Evolutionary conservation across 1,140 invertebrate genomes (phyloP).

Genomic region (Plutomurus gul): DNA sequence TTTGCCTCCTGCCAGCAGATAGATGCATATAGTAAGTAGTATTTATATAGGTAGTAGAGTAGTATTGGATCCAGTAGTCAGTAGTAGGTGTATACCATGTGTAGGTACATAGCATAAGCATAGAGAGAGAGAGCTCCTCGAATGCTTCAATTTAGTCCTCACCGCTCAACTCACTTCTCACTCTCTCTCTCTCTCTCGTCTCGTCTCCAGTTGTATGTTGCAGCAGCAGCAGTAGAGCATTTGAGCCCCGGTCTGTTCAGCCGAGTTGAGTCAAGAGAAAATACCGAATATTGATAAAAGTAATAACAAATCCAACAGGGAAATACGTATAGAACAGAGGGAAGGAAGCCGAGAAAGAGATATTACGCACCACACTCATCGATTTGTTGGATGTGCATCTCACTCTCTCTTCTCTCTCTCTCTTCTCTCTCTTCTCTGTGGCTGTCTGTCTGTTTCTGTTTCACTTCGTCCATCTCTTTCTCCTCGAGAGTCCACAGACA

Average conservation of each 20-base stretch:
- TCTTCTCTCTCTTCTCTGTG: background rate
- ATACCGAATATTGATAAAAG: conserved; percentile 49
- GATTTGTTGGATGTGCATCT: conserved; percentile 34
- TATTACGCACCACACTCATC: conserved; percentile 36
- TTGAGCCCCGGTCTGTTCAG: background rate
- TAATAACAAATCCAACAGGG: conserved; percentile 47
- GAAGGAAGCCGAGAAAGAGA: conserved; percentile 29
- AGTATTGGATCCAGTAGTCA: background rate
- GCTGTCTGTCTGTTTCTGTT: background rate
- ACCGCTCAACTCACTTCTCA: conserved; percentile 10
- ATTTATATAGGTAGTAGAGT: no score
- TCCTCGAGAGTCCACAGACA: background rate
- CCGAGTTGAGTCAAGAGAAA: conserved; percentile 26
- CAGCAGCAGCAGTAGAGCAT: background rate
- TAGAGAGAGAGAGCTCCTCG: background rate
- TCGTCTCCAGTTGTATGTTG: background rate
- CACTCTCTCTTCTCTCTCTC: no score
- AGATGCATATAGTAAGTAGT: no score
- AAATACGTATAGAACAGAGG: conserved; percentile 30
- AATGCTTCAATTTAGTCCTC: conserved; percentile 16
- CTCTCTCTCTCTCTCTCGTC: background rate
- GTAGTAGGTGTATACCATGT: background rate
- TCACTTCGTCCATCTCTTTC: conserved; percentile 23
- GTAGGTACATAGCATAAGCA: background rate
- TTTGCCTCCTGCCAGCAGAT: background rate